A percentile compares a stretch with the other conserved stretches of the same genome.
phyloP scores from a whole-genome alignment of 2,797 vertebrate genomes.

The Myiotriccus ornatus region DNA sequence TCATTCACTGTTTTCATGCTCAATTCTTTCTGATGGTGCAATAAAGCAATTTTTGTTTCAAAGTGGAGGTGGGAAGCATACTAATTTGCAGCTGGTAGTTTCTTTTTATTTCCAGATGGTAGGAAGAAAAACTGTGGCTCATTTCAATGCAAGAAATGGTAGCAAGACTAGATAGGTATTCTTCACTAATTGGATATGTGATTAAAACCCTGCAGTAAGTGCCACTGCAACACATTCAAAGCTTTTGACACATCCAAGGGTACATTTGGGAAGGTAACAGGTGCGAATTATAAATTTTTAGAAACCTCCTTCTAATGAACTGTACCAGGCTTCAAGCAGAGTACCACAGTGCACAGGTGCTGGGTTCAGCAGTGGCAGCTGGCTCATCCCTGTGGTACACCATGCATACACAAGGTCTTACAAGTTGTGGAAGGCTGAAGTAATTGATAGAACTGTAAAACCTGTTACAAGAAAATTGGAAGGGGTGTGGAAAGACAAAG shows the following conservation, averaged over 20 bases:
- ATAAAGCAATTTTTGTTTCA: conserved; percentile 11
- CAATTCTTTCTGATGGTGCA: not conserved
- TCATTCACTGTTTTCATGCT: not conserved
- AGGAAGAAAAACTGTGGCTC: not conserved
- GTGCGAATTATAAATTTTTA: not conserved
- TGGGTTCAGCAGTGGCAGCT: not conserved
- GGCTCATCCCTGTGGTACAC: not conserved
- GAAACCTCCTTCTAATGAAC: not conserved
- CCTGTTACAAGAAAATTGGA: not conserved
- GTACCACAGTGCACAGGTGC: not conserved
- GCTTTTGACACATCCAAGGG: not conserved
- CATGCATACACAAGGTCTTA: not conserved
- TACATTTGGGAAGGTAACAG: not conserved
- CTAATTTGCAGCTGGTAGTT: conserved; percentile 23
- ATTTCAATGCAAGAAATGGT: not conserved
- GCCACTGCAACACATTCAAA: not conserved
- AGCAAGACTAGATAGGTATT: not conserved
- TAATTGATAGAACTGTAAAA: not conserved
- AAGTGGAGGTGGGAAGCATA: not conserved
- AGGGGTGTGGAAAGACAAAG: not conserved
- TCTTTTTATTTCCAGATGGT: not conserved
- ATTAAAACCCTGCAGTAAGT: not conserved
- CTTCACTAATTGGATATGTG: not conserved
- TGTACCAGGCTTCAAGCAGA: not conserved
- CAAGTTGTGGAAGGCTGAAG: not conserved